phyloP scores from a whole-genome alignment of 2,113 vertebrate genomes.

The Mirza zaza region DNA sequence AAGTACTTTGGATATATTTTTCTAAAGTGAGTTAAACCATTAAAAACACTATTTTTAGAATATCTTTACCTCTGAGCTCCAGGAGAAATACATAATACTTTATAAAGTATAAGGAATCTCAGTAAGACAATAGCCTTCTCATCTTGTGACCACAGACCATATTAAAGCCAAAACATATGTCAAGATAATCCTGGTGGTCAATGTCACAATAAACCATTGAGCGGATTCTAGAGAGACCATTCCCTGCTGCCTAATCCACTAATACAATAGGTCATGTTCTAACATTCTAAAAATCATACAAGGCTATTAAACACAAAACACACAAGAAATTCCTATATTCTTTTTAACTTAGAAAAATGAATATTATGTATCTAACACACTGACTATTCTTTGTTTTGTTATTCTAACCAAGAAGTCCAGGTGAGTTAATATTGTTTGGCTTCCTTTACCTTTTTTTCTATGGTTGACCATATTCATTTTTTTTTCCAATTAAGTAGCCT shows the following conservation, averaged over 20 bases:
- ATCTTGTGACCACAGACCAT: background rate
- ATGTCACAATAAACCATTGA: background rate
- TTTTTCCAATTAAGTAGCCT: background rate
- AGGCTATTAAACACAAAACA: background rate
- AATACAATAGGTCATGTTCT: background rate
- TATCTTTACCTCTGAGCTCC: conserved; percentile 31
- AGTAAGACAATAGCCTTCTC: background rate
- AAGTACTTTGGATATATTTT: conserved; percentile 47
- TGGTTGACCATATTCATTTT: background rate
- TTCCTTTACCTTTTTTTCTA: background rate
- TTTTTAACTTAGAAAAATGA: conserved; percentile 1
- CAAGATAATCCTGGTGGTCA: background rate
- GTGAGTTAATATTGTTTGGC: background rate
- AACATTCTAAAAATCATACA: background rate
- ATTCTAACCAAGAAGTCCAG: background rate
- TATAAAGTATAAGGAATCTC: background rate
- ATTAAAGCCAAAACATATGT: background rate
- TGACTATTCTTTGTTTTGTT: background rate
- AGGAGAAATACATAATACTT: background rate
- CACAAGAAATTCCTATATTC: background rate
- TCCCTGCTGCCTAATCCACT: background rate
- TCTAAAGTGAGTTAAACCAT: conserved; percentile 50
- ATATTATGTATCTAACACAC: background rate
- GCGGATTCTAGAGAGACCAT: background rate
- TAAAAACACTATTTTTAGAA: conserved; percentile 40